Percentiles rank a stretch among this genome's conserved stretches.
These are phyloP conservation scores for Scelioninae gen. 2 DNA, from an alignment of 2,888 invertebrate species.

Conservation along the genomic window DNA sequence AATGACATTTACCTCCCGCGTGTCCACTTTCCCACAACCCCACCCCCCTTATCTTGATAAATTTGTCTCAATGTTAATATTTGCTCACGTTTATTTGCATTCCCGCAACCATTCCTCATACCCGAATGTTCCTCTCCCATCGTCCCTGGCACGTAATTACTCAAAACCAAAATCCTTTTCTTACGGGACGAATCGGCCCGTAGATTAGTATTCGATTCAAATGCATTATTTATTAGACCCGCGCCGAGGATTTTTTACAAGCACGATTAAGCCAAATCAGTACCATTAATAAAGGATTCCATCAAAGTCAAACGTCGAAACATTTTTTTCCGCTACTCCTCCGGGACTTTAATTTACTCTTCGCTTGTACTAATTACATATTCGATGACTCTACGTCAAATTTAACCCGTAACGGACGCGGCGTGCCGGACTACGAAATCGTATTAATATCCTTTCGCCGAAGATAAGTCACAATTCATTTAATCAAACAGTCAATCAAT, in stretches of 20 bases:
- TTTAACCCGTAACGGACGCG: constrained; percentile 8
- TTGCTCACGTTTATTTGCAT: no score
- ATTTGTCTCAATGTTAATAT: no score
- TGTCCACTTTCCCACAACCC: no score
- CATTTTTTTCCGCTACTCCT: constrained; percentile 18
- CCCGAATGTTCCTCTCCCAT: no score
- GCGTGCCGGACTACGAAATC: constrained; percentile 33
- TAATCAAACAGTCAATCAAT: constrained; percentile 55
- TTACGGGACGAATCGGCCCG: not conserved
- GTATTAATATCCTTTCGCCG: constrained; percentile 40
- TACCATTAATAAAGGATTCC: constrained; percentile 41
- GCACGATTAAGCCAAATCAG: constrained; percentile 37
- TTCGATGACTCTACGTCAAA: constrained; percentile 49
- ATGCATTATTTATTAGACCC: constrained; percentile 45
- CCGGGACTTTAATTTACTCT: constrained; percentile 47
- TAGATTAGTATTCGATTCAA: constrained; percentile 14
- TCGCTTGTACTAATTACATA: constrained; percentile 49
- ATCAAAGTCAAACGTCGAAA: constrained; percentile 49
- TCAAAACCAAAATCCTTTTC: not conserved
- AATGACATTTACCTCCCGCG: no score
- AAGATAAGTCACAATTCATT: constrained; percentile 51
- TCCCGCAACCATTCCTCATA: no score
- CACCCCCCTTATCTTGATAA: no score
- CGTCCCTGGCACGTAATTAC: constrained; percentile 2
- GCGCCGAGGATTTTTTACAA: constrained; percentile 17